These are phyloP conservation scores for Melanocharis versteri DNA, from an alignment of 2,113 vertebrate genomes.

Conservation along the genomic window DNA sequence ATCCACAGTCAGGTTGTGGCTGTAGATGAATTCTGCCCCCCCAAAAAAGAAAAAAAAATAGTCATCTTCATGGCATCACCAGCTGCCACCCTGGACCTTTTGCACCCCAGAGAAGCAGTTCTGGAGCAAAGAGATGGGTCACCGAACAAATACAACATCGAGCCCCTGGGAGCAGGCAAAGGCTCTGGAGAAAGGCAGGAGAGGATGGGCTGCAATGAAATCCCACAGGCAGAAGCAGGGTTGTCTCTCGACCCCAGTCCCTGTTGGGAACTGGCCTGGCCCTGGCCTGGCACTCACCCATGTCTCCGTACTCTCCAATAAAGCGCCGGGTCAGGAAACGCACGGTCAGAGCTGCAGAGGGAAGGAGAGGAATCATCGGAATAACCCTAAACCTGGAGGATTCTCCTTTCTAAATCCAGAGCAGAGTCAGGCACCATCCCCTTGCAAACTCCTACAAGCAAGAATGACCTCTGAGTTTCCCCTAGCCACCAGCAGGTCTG, in stretches of 20 bases:
- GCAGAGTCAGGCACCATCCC: not conserved
- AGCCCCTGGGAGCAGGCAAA: not conserved
- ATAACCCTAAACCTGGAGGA: not conserved
- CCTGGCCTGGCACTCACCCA: conserved; percentile 70
- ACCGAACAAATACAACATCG: not conserved
- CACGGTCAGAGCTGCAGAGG: conserved; percentile 79
- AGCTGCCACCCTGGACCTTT: not conserved
- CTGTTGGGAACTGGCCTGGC: not conserved
- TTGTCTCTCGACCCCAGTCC: not conserved
- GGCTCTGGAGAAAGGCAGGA: not conserved
- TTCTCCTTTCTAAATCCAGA: not conserved
- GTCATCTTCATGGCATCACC: not conserved
- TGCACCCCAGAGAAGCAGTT: not conserved
- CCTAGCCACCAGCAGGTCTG: not conserved
- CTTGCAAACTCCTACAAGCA: not conserved
- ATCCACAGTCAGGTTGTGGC: conserved; percentile 75
- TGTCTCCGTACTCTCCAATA: conserved; percentile 87
- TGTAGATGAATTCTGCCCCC: conserved; percentile 82
- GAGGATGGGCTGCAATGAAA: not conserved
- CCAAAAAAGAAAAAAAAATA: not conserved
- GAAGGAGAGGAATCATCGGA: not conserved
- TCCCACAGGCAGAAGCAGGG: not conserved
- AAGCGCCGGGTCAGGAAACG: conserved; percentile 86
- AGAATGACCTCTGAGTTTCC: not conserved
- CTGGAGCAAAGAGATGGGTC: not conserved